Evolutionary conservation across 2,888 invertebrate species (phyloP), one percentile per base, ranked within the genome.

Genomic region (Endotricha flammealis): DNA sequence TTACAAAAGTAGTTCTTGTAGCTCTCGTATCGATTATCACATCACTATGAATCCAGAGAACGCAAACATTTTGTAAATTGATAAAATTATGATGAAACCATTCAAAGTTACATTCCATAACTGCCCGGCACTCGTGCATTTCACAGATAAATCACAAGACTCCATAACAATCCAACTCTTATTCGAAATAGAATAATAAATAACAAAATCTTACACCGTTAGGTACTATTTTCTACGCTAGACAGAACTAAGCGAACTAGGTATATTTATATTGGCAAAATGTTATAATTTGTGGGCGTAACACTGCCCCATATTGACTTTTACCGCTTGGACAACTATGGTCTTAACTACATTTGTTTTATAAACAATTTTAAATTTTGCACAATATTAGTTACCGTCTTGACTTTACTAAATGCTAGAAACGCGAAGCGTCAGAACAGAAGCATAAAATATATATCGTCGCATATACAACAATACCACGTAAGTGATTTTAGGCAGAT

Each of bases 141-240:
- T 60, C 61, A 64, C 63, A 64, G 59, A 66, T 61, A 70, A 65
- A 71, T 73, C 74, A 77, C 75, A 68, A 63, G 64, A 70, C 61
- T 46, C 44, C 50, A 54, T 68, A 79, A 79, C 76, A 73, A 75
- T 76, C 68, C 66, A 75, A 77, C 74, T 77, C 79, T 78, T 46
- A 62, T 70, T 65, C 66, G 71, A 74, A 73, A 71, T 80, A 81
- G 74, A 73, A 78, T 74, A 81, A 80, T 83, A 83, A 83, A 83
- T 83, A 83, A 83, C 83, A 82, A 81, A 83, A 78, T 64, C 78
- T 81, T 81, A 82, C 54, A 71, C 59, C 46, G 36, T 33, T 33
- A 33, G 25, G 27, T 63, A 71, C 52, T 62, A 64, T 63, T 56
- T 60, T 60, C 72, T 79, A 77, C 45, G 47, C 73, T 81, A 81